Evolutionary conservation across 2,113 vertebrate species (phyloP), one percentile per base, ranked within the genome.

Genomic region (rabbit (Oryctolagus cuniculus)): DNA sequence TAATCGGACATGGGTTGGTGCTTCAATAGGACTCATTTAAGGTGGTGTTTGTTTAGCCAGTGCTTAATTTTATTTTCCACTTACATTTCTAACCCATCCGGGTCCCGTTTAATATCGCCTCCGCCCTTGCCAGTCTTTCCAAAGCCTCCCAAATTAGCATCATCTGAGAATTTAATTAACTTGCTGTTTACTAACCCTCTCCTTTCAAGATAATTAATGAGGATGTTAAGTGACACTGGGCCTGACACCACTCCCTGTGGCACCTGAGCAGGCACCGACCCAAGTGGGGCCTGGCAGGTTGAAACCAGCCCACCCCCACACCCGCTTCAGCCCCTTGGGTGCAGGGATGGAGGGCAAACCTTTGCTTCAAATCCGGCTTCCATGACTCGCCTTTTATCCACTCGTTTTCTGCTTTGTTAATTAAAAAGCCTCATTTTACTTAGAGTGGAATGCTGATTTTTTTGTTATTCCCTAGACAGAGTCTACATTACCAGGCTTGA

Each of bases 101-200:
- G 85, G 96, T 95, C 80, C 95, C 89, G 53, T 95, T 97, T 95
- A 9, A 78, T 94, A 91, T 85, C 95, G 94, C 94, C 86, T 95
- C 91, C 94, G 96, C 96, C 95, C 96, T 97, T 95, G 96, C 97
- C 92, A 81, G 87, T 96, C 96, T 96, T 93, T 89, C 69, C 64
- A 87, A 95, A 97, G 95, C 95, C 94, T 97, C 96, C 96, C 80
- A 95, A 96, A 97, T 97, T 96, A 96, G 96, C 97, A 95, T 97
- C 94, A 96, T 97, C 92, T 87, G 97, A 97, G 94, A 96, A 96
- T 96, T 96, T 96, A 97, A 96, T 97, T 95, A 97, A 96, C 96
- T 98, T 89, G 95, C 95, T 98, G 95, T 96, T 96, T 97, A 97
- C 96, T 95, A 95, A 93, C 94, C 93, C 87, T 96, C 90, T 94